These are phyloP conservation scores for Helostoma temminkii DNA, from an alignment of 2,797 vertebrate species.

Conservation along the genomic window DNA sequence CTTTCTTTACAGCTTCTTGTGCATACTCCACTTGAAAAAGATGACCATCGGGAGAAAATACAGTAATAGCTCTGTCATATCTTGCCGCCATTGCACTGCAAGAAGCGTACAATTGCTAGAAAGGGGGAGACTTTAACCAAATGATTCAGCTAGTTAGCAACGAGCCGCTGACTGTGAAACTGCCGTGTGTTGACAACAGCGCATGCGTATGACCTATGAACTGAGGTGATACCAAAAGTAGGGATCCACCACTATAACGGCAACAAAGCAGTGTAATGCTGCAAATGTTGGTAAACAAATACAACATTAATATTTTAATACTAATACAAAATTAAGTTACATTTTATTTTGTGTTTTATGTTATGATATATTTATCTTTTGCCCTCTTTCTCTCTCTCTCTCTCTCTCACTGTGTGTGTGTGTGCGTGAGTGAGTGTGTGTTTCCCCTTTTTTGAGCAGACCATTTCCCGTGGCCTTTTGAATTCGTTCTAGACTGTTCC, in stretches of 20 bases:
- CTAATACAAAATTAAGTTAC: no score
- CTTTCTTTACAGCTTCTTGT: conserved; percentile 92
- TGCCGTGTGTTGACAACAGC: conserved; percentile 30
- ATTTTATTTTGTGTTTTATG: no score
- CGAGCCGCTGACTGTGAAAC: conserved; percentile 7
- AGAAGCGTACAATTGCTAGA: conserved; percentile 37
- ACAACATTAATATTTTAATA: no score
- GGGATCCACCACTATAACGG: no score
- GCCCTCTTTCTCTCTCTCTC: no score
- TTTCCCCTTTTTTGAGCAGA: conserved; percentile 38
- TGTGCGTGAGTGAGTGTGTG: no score
- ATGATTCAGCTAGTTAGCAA: conserved; percentile 81
- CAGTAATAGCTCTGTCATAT: conserved; percentile 92
- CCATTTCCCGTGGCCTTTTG: conserved; percentile 58
- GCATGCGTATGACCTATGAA: conserved; percentile 75
- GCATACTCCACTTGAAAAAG: conserved; percentile 94
- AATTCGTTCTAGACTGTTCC: conserved; percentile 58
- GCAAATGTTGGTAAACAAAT: no score
- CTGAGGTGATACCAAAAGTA: conserved; percentile 55
- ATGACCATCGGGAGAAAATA: conserved; percentile 92
- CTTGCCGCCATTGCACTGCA: conserved; percentile 85
- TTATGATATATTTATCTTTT: no score
- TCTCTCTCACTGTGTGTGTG: no score
- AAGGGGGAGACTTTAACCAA: conserved; percentile 36
- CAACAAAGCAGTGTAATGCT: no score